A percentile compares a stretch with the other conserved stretches of the same genome.
phyloP scores from a whole-genome alignment of 2,888 invertebrate species.

The Ariolimax columbianus region DNA sequence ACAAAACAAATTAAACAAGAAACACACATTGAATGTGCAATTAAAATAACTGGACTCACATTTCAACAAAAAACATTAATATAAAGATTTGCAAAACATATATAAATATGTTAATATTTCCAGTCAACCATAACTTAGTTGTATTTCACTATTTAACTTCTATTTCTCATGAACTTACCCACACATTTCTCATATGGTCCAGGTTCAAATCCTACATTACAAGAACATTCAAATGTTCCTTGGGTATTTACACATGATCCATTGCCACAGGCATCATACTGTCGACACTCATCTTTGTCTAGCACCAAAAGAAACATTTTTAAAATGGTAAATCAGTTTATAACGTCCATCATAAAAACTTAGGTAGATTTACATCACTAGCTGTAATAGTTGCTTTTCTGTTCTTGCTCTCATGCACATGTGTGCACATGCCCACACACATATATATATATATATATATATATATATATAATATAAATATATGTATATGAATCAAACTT shows the following conservation, averaged over 20 bases:
- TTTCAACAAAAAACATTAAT: neutral
- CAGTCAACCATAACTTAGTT: neutral
- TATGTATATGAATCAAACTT: too few relatives aligned
- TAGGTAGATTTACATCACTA: too few relatives aligned
- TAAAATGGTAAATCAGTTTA: too few relatives aligned
- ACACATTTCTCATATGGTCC: slow-evolving; percentile 85
- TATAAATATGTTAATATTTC: neutral
- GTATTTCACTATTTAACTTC: neutral
- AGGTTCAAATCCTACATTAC: slow-evolving; percentile 87
- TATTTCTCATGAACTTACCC: slow-evolving; percentile 63
- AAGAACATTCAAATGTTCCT: slow-evolving; percentile 89
- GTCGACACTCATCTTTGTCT: slow-evolving; percentile 91
- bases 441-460: too few relatives aligned
- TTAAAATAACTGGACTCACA: neutral
- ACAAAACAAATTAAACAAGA: neutral
- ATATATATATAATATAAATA: too few relatives aligned
- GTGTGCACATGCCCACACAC: too few relatives aligned
- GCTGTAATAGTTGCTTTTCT: too few relatives aligned
- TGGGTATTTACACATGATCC: slow-evolving; percentile 89
- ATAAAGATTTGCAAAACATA: neutral
- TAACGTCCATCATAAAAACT: neutral
- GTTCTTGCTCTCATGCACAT: too few relatives aligned
- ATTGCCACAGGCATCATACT: slow-evolving; percentile 88
- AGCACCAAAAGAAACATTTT: slow-evolving; percentile 35
- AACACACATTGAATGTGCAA: neutral